Evolutionary conservation across 2,888 invertebrate species (phyloP), one percentile per base, ranked within the genome.

Genomic region (Sturmia bella): DNA sequence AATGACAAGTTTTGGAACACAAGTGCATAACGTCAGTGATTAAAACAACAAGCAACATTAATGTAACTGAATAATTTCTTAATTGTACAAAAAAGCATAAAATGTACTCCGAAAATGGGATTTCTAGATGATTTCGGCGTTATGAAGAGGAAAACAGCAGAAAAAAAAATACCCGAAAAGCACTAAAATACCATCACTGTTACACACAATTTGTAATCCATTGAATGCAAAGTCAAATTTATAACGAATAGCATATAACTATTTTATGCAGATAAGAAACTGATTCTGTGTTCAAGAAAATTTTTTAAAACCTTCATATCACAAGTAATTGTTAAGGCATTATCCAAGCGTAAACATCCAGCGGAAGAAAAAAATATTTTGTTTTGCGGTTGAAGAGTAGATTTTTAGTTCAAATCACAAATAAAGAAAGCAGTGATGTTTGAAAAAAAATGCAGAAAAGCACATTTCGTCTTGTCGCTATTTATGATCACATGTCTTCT

Each of bases 201-300:
- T 7, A 32, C 7, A 32, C 32, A 32, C 7, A 32, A 32, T 7
- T 32, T 32, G 5, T 3, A 32, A 32, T 32, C 32, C 32, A 27
- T 27, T 56, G 19, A 57, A 75, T 70, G 63, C 76, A 39, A 70
- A 77, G 56, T 56, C 52, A 48, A 45, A 63, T 56, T 43, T 57
- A 21, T 37, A 19, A 24, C 11, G 39, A 45, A 50, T 27, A 66
- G 50, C 7, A 7, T 6, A 9, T 32, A 48, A 63, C 48, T 39
- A 56, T 48, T 17, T 12, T 43, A 2, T 39, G 11, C 57, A 66
- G 82, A 82, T 82, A 82, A 82, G 77, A 48, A 50, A 43, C 27
- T 56, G 13, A 17, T 48, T 54, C 41, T 57, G 74, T 69, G 59
- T 78, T 78, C 69, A 74, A 82, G 66, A 74, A 61, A 78, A 73